phyloP scores from a whole-genome alignment of 2,113 vertebrate species.

The Diadophis punctatus region DNA sequence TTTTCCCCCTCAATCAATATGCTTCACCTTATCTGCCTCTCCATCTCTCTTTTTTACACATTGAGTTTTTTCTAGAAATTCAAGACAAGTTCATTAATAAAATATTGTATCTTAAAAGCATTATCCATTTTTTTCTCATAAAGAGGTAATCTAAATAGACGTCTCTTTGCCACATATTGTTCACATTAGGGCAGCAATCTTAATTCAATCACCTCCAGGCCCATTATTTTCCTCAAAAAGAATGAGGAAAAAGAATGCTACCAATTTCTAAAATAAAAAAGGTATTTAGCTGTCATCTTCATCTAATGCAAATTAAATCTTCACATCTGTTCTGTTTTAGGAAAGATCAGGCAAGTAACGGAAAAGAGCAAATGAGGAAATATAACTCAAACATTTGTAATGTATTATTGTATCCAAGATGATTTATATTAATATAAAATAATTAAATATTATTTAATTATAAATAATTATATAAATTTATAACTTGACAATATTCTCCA shows the following conservation, averaged over 20 bases:
- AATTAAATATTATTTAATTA: background rate
- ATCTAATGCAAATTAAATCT: background rate
- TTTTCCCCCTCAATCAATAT: background rate
- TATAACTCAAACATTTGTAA: background rate
- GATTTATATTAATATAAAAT: background rate
- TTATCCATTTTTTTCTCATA: background rate
- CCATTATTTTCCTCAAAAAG: background rate
- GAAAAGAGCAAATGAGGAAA: background rate
- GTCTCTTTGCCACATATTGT: background rate
- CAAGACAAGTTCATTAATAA: background rate
- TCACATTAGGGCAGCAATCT: constrained; percentile 18
- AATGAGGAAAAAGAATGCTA: constrained; percentile 1
- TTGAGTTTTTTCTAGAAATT: background rate
- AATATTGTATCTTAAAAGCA: background rate
- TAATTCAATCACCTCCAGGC: background rate
- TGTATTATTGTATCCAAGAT: background rate
- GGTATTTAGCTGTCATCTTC: background rate
- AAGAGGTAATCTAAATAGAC: background rate
- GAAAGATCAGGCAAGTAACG: background rate
- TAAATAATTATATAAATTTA: background rate
- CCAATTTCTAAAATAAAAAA: background rate
- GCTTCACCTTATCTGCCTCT: background rate
- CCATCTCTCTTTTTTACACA: background rate
- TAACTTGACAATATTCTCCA: background rate
- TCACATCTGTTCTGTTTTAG: background rate